Evolutionary conservation across 2,888 invertebrate species (phyloP).

Genomic region (Drosophila hawaiiensis): DNA sequence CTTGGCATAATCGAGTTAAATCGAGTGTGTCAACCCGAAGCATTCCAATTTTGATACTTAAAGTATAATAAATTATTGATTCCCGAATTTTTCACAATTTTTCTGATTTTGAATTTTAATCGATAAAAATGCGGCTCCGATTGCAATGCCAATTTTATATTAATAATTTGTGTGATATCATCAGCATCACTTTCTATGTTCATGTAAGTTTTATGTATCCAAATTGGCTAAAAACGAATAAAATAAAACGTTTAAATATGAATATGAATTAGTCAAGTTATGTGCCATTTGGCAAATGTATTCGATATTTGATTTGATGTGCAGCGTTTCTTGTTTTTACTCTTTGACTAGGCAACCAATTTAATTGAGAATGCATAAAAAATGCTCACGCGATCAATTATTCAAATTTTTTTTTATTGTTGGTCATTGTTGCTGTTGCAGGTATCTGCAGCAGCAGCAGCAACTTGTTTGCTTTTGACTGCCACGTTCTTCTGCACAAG

Average conservation of each 20-base stretch:
- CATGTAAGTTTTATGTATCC: not conserved
- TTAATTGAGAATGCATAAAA: conserved; percentile 52
- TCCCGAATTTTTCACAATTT: not conserved
- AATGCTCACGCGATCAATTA: conserved; percentile 35
- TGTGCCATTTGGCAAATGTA: not conserved
- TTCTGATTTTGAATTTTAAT: not conserved
- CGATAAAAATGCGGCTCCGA: too few relatives aligned
- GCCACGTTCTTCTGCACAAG: conserved; percentile 59
- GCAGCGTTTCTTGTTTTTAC: not conserved
- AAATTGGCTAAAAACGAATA: too few relatives aligned
- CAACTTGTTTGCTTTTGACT: conserved; percentile 4
- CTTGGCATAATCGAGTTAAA: not conserved
- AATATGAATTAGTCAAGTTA: not conserved
- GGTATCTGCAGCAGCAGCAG: conserved; percentile 5
- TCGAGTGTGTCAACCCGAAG: not conserved
- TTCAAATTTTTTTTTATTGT: conserved; percentile 48
- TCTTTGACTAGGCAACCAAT: conserved; percentile 17
- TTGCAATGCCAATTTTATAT: too few relatives aligned
- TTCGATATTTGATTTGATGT: not conserved
- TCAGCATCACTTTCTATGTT: not conserved
- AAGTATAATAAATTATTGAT: not conserved
- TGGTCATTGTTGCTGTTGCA: conserved; percentile 4
- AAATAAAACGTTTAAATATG: not conserved
- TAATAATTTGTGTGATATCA: not conserved
- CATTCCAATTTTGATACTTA: not conserved